Percentiles rank a stretch among this genome's conserved stretches.
These are phyloP conservation scores for Poeciliopsis retropinna DNA, from an alignment of 2,113 vertebrate genomes.

Conservation along the genomic window DNA sequence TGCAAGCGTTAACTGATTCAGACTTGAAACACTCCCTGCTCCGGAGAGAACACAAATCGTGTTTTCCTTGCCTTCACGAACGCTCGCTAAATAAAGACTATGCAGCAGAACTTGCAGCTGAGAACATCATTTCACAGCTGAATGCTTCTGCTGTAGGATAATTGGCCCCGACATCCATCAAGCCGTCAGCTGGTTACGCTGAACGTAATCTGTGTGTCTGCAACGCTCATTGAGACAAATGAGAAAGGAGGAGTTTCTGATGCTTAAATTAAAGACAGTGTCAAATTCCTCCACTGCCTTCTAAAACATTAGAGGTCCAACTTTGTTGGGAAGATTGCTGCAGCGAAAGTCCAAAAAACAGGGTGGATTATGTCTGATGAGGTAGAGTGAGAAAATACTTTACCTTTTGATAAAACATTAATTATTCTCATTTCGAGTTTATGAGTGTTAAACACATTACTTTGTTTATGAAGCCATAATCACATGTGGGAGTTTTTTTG, in stretches of 20 bases:
- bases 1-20: not conserved
- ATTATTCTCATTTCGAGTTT: conserved; percentile 15
- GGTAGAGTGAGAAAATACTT: not conserved
- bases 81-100: conserved; percentile 24
- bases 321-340: not conserved
- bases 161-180: conserved; percentile 57
- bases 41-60: not conserved
- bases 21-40: not conserved
- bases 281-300: conserved; percentile 13
- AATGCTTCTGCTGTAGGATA: conserved; percentile 41
- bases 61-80: conserved; percentile 1
- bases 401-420: not conserved
- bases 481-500: not conserved
- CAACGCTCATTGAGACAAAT: conserved; percentile 59
- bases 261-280: conserved; percentile 19
- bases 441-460: not conserved
- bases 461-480: conserved; percentile 10
- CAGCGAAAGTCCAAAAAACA: not conserved
- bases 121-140: conserved; percentile 56
- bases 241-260: conserved; percentile 28
- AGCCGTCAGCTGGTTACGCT: conserved; percentile 30
- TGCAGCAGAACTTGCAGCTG: conserved; percentile 16
- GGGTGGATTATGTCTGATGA: not conserved
- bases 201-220: conserved; percentile 42
- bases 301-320: conserved; percentile 8